Percentiles rank a stretch among this genome's conserved stretches.
These are phyloP conservation scores for Amphiprion ocellaris DNA, from an alignment of 2,113 vertebrate genomes.

Conservation along the genomic window DNA sequence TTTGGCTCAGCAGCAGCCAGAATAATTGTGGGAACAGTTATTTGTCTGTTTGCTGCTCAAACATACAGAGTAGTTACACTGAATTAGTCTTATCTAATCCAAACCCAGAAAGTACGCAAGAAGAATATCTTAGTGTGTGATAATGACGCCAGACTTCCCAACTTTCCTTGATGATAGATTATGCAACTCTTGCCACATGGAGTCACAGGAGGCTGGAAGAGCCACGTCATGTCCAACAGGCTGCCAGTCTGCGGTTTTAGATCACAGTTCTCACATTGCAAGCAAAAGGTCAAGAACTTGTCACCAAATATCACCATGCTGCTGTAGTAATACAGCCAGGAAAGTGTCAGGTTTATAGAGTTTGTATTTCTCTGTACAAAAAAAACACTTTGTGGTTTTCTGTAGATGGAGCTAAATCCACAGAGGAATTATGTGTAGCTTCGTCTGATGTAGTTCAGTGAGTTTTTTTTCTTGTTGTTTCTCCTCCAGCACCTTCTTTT, in stretches of 20 bases:
- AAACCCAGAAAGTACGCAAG: constrained; percentile 1
- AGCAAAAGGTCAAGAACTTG: constrained; percentile 56
- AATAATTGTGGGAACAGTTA: constrained; percentile 22
- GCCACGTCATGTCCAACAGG: constrained; percentile 67
- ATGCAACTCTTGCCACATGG: constrained; percentile 39
- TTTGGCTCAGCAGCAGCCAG: constrained; percentile 23
- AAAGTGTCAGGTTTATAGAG: constrained; percentile 7
- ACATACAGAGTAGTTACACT: background rate
- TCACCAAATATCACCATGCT: constrained; percentile 24
- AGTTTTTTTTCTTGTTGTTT: too few species aligned
- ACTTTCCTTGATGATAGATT: constrained; percentile 38
- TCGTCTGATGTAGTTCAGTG: too few species aligned
- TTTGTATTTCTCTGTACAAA: background rate
- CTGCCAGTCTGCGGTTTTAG: constrained; percentile 47
- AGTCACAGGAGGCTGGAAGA: constrained; percentile 47
- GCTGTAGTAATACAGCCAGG: constrained; percentile 4
- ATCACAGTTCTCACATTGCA: constrained; percentile 54
- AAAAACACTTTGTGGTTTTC: background rate
- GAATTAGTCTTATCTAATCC: background rate
- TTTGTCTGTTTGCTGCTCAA: constrained; percentile 10
- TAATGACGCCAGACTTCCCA: constrained; percentile 4
- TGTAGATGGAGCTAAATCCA: background rate
- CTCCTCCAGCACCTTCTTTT: too few species aligned
- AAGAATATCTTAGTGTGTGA: background rate
- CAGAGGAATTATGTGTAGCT: background rate